Conservation (phyloP, 2,797 vertebrate genomes). For the Galagoides demidoff region DNA sequence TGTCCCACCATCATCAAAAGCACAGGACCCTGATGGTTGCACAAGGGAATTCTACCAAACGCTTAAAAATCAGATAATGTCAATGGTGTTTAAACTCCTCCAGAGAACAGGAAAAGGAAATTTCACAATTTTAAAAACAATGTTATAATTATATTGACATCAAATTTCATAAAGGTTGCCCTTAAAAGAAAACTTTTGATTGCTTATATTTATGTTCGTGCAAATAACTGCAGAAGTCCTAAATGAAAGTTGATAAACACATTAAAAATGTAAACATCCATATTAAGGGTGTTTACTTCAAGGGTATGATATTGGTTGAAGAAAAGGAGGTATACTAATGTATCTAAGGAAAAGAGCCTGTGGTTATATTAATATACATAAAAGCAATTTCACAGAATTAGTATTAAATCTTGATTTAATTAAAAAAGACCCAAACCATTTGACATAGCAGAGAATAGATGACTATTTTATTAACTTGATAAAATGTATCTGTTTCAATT, state of each 20-base stretch:
- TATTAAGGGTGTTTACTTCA: neutral
- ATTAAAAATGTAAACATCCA: neutral
- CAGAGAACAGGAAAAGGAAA: neutral
- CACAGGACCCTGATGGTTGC: neutral
- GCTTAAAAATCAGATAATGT: neutral
- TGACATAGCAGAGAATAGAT: neutral
- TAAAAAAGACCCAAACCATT: neutral
- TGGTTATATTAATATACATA: neutral
- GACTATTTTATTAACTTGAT: constrained; percentile 38
- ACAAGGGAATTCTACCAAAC: neutral
- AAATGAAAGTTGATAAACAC: constrained; percentile 7
- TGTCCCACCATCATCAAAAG: neutral
- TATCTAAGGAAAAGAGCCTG: neutral
- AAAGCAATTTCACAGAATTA: neutral
- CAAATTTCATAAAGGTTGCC: constrained; percentile 4
- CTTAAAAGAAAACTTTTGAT: neutral
- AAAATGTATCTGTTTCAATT: neutral
- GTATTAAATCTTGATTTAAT: neutral
- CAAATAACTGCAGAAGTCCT: neutral
- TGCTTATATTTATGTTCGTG: neutral
- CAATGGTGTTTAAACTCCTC: neutral
- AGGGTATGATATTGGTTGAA: neutral
- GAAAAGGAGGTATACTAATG: constrained; percentile 4
- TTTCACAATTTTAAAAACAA: constrained; percentile 5
- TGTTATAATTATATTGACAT: neutral